Evolutionary conservation across 1,140 invertebrate genomes (phyloP).

Genomic region (Pollicipes pollicipes): DNA sequence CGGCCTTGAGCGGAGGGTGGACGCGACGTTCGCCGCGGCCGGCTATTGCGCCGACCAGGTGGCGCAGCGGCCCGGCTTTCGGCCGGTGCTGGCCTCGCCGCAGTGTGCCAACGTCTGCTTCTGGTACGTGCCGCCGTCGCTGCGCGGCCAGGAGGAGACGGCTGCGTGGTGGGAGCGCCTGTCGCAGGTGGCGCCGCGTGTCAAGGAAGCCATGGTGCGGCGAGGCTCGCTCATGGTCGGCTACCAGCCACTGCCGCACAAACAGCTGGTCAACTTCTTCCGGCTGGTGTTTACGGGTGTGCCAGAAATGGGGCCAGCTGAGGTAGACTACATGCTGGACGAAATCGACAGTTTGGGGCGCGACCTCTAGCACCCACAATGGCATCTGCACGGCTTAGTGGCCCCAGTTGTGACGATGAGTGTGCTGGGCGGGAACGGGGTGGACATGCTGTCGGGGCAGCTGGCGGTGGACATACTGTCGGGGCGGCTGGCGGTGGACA

Average conservation of each 20-base stretch:
- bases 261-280: constrained; percentile 61
- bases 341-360: constrained; percentile 39
- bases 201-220: constrained; percentile 63
- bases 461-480: too few relatives aligned
- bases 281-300: constrained; percentile 67
- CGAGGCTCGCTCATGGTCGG: constrained; percentile 63
- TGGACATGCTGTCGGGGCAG: too few relatives aligned
- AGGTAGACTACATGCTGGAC: constrained; percentile 43
- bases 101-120: constrained; percentile 77
- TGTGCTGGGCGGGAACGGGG: too few relatives aligned
- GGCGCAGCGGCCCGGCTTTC: constrained; percentile 18
- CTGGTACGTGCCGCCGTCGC: constrained; percentile 69
- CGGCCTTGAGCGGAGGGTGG: constrained; percentile 37
- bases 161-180: constrained; percentile 46
- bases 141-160: constrained; percentile 42
- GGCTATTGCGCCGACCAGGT: constrained; percentile 19
- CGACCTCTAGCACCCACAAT: constrained; percentile 23
- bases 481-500: too few relatives aligned
- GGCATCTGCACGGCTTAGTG: too few relatives aligned
- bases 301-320: constrained; percentile 35
- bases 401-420: too few relatives aligned
- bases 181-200: constrained; percentile 54
- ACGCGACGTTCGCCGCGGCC: constrained; percentile 39
- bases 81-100: constrained; percentile 27
- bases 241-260: constrained; percentile 54